Percentiles rank a stretch among this genome's conserved stretches.
These are phyloP conservation scores for Pyralis farinalis DNA, from an alignment of 2,888 invertebrate species.

Conservation along the genomic window DNA sequence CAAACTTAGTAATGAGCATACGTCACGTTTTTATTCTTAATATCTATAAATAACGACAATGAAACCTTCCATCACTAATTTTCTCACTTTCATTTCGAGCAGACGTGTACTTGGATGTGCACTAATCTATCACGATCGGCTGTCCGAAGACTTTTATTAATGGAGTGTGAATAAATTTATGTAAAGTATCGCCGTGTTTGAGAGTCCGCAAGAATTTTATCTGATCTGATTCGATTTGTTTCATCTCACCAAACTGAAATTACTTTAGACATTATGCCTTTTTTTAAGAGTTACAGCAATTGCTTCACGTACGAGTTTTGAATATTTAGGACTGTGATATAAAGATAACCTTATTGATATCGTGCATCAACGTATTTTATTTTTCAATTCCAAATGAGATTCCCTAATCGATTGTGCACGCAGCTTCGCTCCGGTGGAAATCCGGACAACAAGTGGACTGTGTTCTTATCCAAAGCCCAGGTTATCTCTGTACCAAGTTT, in stretches of 20 bases:
- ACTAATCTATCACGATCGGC: slow-evolving; percentile 53
- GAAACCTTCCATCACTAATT: slow-evolving; percentile 13
- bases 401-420: too few species aligned
- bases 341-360: too few species aligned
- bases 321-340: too few species aligned
- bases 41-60: too few species aligned
- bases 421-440: too few species aligned
- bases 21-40: too few species aligned
- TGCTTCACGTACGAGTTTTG: background rate
- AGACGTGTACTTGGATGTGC: slow-evolving; percentile 34
- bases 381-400: too few species aligned
- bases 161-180: slow-evolving; percentile 64
- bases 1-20: too few species aligned
- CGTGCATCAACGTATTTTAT: too few species aligned
- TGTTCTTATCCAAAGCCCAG: too few species aligned
- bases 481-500: too few species aligned
- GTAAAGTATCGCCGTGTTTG: slow-evolving; percentile 14
- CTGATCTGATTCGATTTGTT: slow-evolving; percentile 8
- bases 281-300: background rate
- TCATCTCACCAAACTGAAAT: slow-evolving; percentile 7
- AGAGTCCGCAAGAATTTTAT: slow-evolving; percentile 7
- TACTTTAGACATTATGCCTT: slow-evolving; percentile 1
- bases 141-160: slow-evolving; percentile 57
- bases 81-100: slow-evolving; percentile 36
- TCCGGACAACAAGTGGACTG: too few species aligned